These are phyloP conservation scores for Limnephilus auricula DNA, from an alignment of 2,888 invertebrate genomes.

Conservation along the genomic window DNA sequence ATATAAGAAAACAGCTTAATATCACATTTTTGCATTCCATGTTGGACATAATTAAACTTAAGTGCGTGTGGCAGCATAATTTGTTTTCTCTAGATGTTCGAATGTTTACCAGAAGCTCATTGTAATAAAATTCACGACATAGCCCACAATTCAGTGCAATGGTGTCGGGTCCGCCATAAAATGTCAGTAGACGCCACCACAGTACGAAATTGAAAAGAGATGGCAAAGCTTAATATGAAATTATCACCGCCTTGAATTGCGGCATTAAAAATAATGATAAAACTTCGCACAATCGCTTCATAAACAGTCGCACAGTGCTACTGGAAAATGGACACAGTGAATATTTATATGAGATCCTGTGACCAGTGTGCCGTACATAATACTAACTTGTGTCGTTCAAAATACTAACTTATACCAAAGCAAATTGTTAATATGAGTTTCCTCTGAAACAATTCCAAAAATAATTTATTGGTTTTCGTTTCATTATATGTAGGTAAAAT, in stretches of 20 bases:
- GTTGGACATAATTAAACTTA: background rate
- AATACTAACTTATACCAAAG: background rate
- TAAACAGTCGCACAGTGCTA: constrained; percentile 28
- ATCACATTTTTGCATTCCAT: background rate
- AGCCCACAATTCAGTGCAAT: constrained; percentile 4
- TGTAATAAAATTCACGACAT: constrained; percentile 10
- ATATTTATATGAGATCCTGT: background rate
- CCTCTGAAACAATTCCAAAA: background rate
- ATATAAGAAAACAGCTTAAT: background rate
- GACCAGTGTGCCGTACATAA: background rate
- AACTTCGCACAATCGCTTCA: constrained; percentile 39
- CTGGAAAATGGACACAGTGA: background rate
- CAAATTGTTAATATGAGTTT: background rate
- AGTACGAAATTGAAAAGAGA: constrained; percentile 17
- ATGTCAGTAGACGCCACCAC: constrained; percentile 29
- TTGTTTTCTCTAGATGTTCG: constrained; percentile 12
- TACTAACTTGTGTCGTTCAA: background rate
- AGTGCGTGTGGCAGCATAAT: background rate
- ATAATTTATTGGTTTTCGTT: no score
- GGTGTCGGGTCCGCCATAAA: constrained; percentile 24
- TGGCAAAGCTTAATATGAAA: constrained; percentile 12
- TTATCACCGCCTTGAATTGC: constrained; percentile 38
- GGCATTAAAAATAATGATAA: constrained; percentile 36
- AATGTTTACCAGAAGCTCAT: constrained; percentile 12
- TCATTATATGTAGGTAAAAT: no score